phyloP scores from a whole-genome alignment of 2,888 invertebrate species.

The Rhimphoctona megacephalus region DNA sequence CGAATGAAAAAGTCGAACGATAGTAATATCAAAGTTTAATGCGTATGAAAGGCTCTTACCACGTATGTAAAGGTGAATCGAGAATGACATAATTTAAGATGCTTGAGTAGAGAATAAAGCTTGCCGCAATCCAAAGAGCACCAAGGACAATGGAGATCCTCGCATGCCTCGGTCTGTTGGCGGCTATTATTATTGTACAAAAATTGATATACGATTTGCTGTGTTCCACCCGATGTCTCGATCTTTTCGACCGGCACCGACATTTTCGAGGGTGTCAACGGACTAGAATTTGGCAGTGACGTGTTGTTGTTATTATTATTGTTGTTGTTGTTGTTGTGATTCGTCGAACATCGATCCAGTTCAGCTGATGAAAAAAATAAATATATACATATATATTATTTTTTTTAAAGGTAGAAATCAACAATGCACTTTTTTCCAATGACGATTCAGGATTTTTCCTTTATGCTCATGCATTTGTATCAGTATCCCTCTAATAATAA shows the following conservation, averaged over 20 bases:
- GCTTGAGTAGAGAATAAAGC: slow-evolving; percentile 95
- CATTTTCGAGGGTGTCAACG: slow-evolving; percentile 80
- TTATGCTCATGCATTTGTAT: too few species aligned
- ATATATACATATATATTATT: neutral
- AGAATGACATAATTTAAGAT: slow-evolving; percentile 96
- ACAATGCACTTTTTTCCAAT: too few species aligned
- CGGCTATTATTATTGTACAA: slow-evolving; percentile 97
- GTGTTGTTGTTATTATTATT: slow-evolving; percentile 81
- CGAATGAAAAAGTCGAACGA: too few species aligned
- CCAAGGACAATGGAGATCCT: slow-evolving; percentile 98
- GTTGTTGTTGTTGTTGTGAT: slow-evolving; percentile 81
- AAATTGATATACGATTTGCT: slow-evolving; percentile 97
- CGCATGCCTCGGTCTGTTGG: slow-evolving; percentile 97
- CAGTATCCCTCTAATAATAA: too few species aligned
- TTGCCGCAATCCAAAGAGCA: slow-evolving; percentile 95
- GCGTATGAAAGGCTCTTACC: slow-evolving; percentile 85
- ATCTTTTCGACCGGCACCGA: slow-evolving; percentile 78
- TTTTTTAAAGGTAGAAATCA: neutral
- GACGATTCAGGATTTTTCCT: neutral
- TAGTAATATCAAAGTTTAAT: too few species aligned
- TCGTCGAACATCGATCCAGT: slow-evolving; percentile 80
- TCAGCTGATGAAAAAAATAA: slow-evolving; percentile 73
- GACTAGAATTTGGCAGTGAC: slow-evolving; percentile 82
- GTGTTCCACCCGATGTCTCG: slow-evolving; percentile 83
- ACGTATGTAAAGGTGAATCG: slow-evolving; percentile 97